Evolutionary conservation across 2,113 vertebrate genomes (phyloP).

Genomic region (Cololabis saira): DNA sequence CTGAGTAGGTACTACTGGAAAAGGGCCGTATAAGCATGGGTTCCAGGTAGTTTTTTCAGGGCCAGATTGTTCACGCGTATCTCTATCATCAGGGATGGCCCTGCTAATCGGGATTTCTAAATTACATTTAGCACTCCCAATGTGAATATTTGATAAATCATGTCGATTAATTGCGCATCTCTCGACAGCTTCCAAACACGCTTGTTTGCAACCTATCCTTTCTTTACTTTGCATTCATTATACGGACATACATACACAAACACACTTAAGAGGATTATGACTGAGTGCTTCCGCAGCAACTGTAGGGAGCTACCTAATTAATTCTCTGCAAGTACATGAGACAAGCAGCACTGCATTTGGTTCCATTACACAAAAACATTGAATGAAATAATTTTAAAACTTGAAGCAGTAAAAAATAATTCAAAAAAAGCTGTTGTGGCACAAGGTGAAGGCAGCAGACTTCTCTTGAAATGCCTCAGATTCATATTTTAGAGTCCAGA

Average conservation of each 20-base stretch:
- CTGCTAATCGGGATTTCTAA: too few species aligned
- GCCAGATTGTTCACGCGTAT: too few species aligned
- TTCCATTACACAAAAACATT: background rate
- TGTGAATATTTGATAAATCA: too few species aligned
- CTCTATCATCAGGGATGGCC: too few species aligned
- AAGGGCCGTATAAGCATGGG: too few species aligned
- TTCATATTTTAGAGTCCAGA: constrained; percentile 19
- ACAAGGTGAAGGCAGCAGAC: constrained; percentile 13
- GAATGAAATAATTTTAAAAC: background rate
- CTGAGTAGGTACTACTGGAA: too few species aligned
- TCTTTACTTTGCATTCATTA: constrained; percentile 40
- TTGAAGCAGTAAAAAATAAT: background rate
- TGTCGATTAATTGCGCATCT: too few species aligned
- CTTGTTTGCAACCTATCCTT: constrained; percentile 7
- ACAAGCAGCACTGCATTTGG: background rate
- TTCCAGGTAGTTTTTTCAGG: too few species aligned
- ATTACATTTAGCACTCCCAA: too few species aligned
- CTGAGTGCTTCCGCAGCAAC: constrained; percentile 40
- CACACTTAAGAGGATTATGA: constrained; percentile 62
- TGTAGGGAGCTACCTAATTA: constrained; percentile 43
- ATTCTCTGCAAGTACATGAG: constrained; percentile 24
- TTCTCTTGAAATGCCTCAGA: constrained; percentile 6
- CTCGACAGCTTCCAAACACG: background rate
- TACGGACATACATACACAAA: constrained; percentile 29
- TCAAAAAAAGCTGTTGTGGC: constrained; percentile 17